Evolutionary conservation across 2,113 vertebrate genomes (phyloP).

Genomic region (Himantopus leucocephalus): DNA sequence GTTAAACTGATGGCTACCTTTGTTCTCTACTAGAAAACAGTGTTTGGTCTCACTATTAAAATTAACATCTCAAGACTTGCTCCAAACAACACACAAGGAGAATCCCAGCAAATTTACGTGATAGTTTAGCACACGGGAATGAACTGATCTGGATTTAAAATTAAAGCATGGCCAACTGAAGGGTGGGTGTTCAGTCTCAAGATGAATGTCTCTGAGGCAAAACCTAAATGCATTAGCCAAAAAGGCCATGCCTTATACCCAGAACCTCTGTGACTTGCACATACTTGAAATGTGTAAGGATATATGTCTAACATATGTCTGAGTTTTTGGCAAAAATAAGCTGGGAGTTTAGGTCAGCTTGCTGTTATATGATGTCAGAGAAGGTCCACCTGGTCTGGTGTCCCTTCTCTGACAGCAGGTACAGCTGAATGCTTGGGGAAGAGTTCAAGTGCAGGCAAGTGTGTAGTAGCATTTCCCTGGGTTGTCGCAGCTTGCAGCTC

Average conservation of each 20-base stretch:
- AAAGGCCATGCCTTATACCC: neutral
- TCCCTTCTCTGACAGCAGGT: neutral
- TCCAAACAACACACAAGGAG: neutral
- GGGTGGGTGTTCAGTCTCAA: neutral
- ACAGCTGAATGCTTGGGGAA: neutral
- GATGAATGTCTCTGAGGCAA: neutral
- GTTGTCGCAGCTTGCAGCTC: neutral
- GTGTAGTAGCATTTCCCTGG: neutral
- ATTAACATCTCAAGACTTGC: neutral
- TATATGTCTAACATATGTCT: neutral
- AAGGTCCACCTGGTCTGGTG: rapidly evolving
- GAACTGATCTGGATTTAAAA: neutral
- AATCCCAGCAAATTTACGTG: neutral
- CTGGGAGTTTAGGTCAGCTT: neutral
- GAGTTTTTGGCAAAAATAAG: neutral
- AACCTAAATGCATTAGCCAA: neutral
- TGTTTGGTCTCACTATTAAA: neutral
- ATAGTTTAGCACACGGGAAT: neutral
- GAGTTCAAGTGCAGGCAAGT: neutral
- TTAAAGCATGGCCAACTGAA: neutral
- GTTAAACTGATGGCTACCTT: neutral
- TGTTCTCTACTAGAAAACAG: neutral
- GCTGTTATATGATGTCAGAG: neutral
- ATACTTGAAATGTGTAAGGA: neutral
- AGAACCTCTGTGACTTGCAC: neutral